These are phyloP conservation scores for Trinectes maculatus DNA, from an alignment of 2,113 vertebrate species.

Conservation along the genomic window DNA sequence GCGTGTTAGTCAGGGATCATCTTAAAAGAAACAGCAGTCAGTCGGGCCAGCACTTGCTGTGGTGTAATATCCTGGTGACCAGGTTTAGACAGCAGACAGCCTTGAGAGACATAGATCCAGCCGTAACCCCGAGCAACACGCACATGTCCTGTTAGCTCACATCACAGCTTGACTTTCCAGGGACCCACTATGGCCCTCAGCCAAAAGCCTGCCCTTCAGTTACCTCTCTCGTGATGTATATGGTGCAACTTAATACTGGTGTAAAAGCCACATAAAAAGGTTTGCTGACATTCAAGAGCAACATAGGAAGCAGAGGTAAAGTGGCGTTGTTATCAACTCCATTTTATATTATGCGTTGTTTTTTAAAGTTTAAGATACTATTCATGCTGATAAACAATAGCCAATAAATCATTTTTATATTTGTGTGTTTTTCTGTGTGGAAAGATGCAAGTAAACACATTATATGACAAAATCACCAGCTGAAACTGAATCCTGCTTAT, in stretches of 20 bases:
- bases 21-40: slow-evolving; percentile 49
- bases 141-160: slow-evolving; percentile 56
- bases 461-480: slow-evolving; percentile 41
- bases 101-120: slow-evolving; percentile 65
- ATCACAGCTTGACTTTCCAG: slow-evolving; percentile 41
- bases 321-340: neutral
- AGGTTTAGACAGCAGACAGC: slow-evolving; percentile 66
- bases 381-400: too few relatives aligned
- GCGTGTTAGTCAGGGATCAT: slow-evolving; percentile 34
- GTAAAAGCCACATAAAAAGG: slow-evolving; percentile 2
- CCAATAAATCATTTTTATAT: too few relatives aligned
- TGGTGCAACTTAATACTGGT: slow-evolving; percentile 13
- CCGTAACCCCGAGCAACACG: slow-evolving; percentile 45
- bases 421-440: neutral
- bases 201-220: slow-evolving; percentile 20
- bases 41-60: slow-evolving; percentile 44
- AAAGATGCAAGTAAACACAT: slow-evolving; percentile 37
- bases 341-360: neutral
- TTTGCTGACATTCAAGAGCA: neutral
- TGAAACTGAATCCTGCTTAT: slow-evolving; percentile 48
- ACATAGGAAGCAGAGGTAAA: neutral
- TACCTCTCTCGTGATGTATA: slow-evolving; percentile 4
- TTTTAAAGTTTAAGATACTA: neutral
- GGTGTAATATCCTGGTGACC: slow-evolving; percentile 75
- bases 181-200: slow-evolving; percentile 15